Evolutionary conservation across 2,113 vertebrate species (phyloP).

Genomic region (Poicephalus gulielmi): DNA sequence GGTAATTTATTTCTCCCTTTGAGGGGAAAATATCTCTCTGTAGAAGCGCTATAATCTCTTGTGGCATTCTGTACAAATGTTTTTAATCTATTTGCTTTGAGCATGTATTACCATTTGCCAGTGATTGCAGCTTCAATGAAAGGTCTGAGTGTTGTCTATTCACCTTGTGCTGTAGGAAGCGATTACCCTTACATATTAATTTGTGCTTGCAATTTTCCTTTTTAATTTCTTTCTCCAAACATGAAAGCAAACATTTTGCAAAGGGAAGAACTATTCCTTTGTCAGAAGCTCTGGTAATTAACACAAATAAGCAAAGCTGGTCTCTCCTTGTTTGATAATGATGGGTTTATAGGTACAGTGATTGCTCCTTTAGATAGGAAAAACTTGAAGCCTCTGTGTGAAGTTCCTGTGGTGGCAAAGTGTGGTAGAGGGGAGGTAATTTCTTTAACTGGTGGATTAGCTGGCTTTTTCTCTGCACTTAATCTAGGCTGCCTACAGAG

Average conservation of each 20-base stretch:
- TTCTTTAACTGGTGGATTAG: neutral
- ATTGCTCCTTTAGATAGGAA: neutral
- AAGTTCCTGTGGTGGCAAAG: neutral
- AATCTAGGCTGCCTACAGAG: neutral
- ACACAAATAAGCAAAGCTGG: neutral
- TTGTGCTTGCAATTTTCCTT: neutral
- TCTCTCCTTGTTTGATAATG: neutral
- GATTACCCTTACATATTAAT: neutral
- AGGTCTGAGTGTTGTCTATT: neutral
- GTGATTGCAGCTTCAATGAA: neutral
- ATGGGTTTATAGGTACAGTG: neutral
- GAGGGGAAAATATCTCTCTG: neutral
- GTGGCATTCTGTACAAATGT: neutral
- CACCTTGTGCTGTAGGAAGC: neutral
- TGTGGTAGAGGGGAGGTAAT: neutral
- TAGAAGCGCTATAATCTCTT: neutral
- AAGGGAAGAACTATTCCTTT: neutral
- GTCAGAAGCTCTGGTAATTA: conserved; percentile 30
- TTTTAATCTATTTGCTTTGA: neutral
- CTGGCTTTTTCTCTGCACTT: neutral
- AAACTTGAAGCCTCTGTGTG: neutral
- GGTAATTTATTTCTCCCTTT: neutral
- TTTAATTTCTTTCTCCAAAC: neutral
- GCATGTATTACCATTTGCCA: neutral
- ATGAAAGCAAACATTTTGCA: neutral